Conservation (phyloP, 2,888 invertebrate genomes). For the Napeogenes sylphis region DNA sequence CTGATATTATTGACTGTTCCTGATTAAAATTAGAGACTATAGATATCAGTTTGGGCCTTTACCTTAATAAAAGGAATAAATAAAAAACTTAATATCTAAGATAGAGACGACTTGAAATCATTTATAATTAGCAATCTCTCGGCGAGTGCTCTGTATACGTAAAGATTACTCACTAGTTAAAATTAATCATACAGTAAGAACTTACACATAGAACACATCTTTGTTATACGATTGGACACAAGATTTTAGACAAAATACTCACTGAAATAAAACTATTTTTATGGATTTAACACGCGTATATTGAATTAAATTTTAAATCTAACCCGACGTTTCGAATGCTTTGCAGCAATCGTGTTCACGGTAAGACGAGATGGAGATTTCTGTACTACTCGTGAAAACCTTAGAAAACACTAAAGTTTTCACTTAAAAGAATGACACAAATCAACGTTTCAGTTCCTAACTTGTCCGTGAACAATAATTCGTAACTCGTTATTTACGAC, state of each 20-base stretch:
- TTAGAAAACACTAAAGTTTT: neutral
- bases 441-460: neutral
- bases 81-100: neutral
- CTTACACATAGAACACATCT: neutral
- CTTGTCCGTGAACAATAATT: neutral
- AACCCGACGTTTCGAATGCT: too few species aligned
- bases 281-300: too few species aligned
- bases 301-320: too few species aligned
- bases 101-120: too few species aligned
- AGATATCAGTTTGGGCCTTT: neutral
- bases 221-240: conserved; percentile 2
- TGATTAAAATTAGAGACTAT: conserved; percentile 1
- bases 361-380: too few species aligned
- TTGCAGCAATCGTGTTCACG: too few species aligned
- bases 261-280: too few species aligned
- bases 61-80: neutral
- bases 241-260: neutral
- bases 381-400: too few species aligned
- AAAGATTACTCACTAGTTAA: neutral
- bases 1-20: neutral
- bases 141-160: neutral
- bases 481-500: neutral
- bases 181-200: neutral
- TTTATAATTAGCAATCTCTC: too few species aligned
- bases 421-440: neutral